Conservation (phyloP, 2,113 vertebrate species). For the Marmota monax region DNA sequence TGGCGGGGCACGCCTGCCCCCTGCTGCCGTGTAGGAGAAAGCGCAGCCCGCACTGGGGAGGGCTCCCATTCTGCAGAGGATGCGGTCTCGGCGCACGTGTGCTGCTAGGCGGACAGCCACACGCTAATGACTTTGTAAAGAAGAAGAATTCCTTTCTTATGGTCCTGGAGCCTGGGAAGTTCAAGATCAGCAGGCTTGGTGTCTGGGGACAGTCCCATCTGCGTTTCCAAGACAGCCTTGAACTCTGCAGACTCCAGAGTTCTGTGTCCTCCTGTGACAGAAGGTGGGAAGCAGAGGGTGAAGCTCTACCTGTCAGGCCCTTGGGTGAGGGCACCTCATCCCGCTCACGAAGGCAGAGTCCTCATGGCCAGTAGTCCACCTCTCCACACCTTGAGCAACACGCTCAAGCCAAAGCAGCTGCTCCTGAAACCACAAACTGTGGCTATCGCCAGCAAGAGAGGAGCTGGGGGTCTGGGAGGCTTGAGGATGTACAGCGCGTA, state of each 20-base stretch:
- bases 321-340: too few relatives aligned
- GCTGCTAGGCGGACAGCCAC: background rate
- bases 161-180: background rate
- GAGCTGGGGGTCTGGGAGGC: background rate
- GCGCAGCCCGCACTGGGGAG: accelerated
- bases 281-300: too few relatives aligned
- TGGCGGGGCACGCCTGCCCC: background rate
- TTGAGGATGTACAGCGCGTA: background rate
- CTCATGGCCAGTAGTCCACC: too few relatives aligned
- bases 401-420: background rate
- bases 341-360: background rate
- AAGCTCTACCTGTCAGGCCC: too few relatives aligned
- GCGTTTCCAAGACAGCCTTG: background rate
- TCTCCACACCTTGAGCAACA: background rate
- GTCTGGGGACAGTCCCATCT: background rate
- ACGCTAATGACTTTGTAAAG: too few relatives aligned
- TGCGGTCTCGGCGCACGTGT: background rate
- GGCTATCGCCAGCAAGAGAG: background rate
- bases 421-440: too few relatives aligned
- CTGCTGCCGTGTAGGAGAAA: background rate
- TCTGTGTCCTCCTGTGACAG: background rate
- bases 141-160: background rate
- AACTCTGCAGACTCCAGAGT: background rate
- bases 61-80: background rate
- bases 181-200: background rate